Evolutionary conservation across 2,888 invertebrate genomes (phyloP), one percentile per base, ranked within the genome.

Genomic region (Lithophane ornitopus): DNA sequence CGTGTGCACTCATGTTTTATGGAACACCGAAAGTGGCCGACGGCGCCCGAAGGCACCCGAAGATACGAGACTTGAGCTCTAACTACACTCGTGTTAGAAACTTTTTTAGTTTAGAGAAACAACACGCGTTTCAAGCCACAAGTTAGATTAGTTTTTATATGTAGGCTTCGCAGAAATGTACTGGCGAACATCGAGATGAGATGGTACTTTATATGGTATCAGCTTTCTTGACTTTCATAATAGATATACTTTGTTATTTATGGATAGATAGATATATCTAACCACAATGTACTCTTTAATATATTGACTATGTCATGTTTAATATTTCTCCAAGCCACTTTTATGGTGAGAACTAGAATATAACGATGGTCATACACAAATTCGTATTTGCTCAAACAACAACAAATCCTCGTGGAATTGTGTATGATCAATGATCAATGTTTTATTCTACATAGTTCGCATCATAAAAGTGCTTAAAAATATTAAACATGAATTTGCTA

Each of bases 81-180:
- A 74, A 76, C 62, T 49, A 78, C 59, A 74, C 80, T 72, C 71
- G 59, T 61, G 78, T 49, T 69, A 70, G 74, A 74, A 85, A 87
- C 76, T 85, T 87, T 69, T 72, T 75, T 76, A 84, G 74, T 85
- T 81, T 74, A 58, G 56, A 70, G 59, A 73, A 70, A 77, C 78
- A 67, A 74, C 46, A 80, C 73, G 67, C 68, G 71, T 71, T 71
- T 67, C 26, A 77, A 78, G 67, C 82, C 72, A 59, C 85, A 85
- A 81, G 77, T 85, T 85, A 78, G 79, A 85, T 85, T 86, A 74
- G 80, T 87, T 85, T 85, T 76, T 82, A 70, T 61, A 70, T 61
- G 59, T 81, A 63, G 62, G 56, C 44, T 76, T 70, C 69, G 22
- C 28, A 56, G 58, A 59, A 66, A 80, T 58, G 12, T 65, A 70